Conservation (phyloP, 2,888 invertebrate species). For the Polietes domitor region DNA sequence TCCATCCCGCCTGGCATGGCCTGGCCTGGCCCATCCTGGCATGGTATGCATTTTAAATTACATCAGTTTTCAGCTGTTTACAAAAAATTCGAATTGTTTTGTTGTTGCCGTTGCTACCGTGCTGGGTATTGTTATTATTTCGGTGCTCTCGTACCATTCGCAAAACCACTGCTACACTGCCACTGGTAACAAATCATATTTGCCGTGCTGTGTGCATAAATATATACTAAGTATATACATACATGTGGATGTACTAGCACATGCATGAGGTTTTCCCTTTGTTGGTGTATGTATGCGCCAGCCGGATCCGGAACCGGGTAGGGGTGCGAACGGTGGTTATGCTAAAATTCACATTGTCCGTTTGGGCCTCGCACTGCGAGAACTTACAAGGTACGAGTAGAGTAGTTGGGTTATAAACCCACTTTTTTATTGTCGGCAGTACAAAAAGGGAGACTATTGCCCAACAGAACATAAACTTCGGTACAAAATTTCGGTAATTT, state of each 20-base stretch:
- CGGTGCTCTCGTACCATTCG: not conserved
- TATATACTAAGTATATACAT: not conserved
- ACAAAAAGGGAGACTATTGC: not conserved
- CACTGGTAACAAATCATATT: conserved; percentile 35
- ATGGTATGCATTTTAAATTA: conserved; percentile 55
- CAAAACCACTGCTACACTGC: not conserved
- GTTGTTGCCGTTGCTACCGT: conserved; percentile 1
- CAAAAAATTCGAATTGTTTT: not conserved
- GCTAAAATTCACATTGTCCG: not conserved
- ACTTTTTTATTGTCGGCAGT: not conserved
- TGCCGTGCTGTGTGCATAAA: conserved; percentile 27
- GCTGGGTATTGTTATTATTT: conserved; percentile 22
- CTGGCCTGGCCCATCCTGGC: not conserved
- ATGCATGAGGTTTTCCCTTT: conserved; percentile 16
- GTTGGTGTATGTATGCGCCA: no score
- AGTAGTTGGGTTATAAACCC: not conserved
- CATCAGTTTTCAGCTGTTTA: conserved; percentile 26
- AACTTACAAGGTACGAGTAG: not conserved
- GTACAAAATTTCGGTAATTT: not conserved
- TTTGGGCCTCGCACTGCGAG: no score
- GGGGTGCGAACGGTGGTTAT: not conserved
- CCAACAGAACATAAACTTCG: not conserved
- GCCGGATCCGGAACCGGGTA: not conserved
- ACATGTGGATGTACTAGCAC: not conserved
- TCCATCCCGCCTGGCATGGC: not conserved